Evolutionary conservation across 2,113 vertebrate genomes (phyloP).

Genomic region (Blennius ocellaris): DNA sequence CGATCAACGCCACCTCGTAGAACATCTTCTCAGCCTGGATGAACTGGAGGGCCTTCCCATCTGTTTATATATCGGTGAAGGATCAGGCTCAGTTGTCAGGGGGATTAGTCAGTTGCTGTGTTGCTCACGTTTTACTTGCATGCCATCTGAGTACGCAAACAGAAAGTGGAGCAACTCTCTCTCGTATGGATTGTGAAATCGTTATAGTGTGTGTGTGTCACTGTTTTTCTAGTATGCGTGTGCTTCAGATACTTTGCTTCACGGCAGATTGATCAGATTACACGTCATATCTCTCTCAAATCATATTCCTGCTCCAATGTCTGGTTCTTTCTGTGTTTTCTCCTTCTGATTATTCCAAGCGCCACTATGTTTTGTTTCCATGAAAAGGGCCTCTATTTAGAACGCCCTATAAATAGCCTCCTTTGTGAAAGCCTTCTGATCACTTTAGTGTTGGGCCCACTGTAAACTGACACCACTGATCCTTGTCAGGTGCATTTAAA

Average conservation of each 20-base stretch:
- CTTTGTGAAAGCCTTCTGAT: slow-evolving; percentile 40
- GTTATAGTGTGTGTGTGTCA: neutral
- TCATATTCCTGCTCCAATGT: neutral
- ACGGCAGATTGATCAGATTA: slow-evolving; percentile 1
- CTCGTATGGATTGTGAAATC: slow-evolving; percentile 5
- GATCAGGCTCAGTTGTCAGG: slow-evolving; percentile 74
- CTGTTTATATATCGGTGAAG: slow-evolving; percentile 85
- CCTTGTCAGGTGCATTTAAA: slow-evolving; percentile 73
- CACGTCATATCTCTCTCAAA: neutral
- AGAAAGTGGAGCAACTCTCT: slow-evolving; percentile 3
- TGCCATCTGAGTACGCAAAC: slow-evolving; percentile 14
- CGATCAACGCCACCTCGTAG: slow-evolving; percentile 82
- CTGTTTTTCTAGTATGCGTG: slow-evolving; percentile 8
- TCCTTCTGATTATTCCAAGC: slow-evolving; percentile 16
- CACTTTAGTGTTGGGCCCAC: slow-evolving; percentile 32
- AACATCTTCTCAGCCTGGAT: slow-evolving; percentile 85
- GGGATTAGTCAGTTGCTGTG: slow-evolving; percentile 63
- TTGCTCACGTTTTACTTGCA: neutral
- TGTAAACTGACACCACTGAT: slow-evolving; percentile 72
- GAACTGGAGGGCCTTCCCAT: slow-evolving; percentile 83
- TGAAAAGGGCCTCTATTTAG: slow-evolving; percentile 64
- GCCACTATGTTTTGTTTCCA: slow-evolving; percentile 50
- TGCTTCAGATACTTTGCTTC: slow-evolving; percentile 9
- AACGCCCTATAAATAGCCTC: slow-evolving; percentile 72
- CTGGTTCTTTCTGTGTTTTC: neutral